Base-by-base conservation (phyloP, 2,797 vertebrate species). In the Tenualosa ilisha region DNA sequence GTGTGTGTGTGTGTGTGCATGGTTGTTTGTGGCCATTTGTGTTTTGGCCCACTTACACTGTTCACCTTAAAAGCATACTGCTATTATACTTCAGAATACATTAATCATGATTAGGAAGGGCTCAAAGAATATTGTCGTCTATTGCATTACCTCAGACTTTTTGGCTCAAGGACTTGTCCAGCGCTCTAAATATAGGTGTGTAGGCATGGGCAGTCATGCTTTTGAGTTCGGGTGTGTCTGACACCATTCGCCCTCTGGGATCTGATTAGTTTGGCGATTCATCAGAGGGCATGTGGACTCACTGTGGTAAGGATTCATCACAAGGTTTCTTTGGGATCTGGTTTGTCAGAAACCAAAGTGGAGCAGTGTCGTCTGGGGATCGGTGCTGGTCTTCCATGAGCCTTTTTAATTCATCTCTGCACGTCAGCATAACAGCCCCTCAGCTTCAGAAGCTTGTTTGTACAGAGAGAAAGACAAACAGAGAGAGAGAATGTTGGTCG, bases 221-320 rank as follows among this genome's bases (percentile, higher is more conserved):
- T 72, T 82, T 75, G 59, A 68, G 79, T 40, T 54, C 81, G 75
- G 83, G 84, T 87, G 65, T 83, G 81, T 75, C 56, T n/a, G 51
- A 82, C 86, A 82, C 68, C 83, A 1, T 9, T 54, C 46, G 12
- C 51, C 86, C 86, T 81, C 12, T 17, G 79, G 86, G 85, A 84
- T 75, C 81, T 81, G 84, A 87, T 89, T 89, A 84, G 83, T 83
- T 87, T 75, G 83, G n/a, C 17, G 43, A 85, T 81, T 63, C 84
- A 87, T 86, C 83, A 86, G 63, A 84, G 46, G 50, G 56, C 81
- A 43, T 1, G 26, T 13, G 82, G 53, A 43, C 82, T 85, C 75
- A 68, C 37, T 24, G 59, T 81, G 82, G 49, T 84, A 81, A 53
- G 87, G 82, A 53, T 84, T 63, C 17, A 26, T 65, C 24, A 49